Evolutionary conservation across 2,113 vertebrate species (phyloP), one percentile per base, ranked within the genome.

Genomic region (Oplegnathus fasciatus): DNA sequence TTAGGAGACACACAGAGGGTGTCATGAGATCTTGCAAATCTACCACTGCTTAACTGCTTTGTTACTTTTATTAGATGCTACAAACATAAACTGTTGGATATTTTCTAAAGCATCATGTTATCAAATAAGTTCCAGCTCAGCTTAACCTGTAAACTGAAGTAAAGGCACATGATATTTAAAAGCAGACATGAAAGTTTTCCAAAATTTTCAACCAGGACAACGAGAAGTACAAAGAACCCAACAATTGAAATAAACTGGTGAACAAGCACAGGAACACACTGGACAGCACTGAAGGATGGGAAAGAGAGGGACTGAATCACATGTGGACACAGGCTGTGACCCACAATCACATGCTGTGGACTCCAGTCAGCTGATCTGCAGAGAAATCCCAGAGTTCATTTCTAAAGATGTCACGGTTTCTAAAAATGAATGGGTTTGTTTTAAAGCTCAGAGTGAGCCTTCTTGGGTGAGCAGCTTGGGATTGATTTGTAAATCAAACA

Each of bases 401-500:
- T 64, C 24, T 13, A 46, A 77, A 84, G 37, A 82, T 70, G 57
- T 82, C 66, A 62, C 10, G 0, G 14, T 61, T 87, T 50, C 68
- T 71, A 52, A 81, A 69, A 58, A 74, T 66, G 13, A 3, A 81
- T 67, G 48, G 57, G 73, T 55, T 69, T 80, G 61, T 30, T 85
- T 76, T 70, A n/a, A 74, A 72, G 67, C 66, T 78, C 52, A 54
- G 44, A 58, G 26, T 37, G 20, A 81, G 32, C 10, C 28, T 1
- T 66, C 50, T 24, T 69, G 58, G 22, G 44, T 81, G 44, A 75
- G 11, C 70, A 64, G 30, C 55, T 69, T 42, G 78, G 34, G 20
- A 66, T 50, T 80, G 28, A 58, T 80, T 67, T 80, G 30, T 73
- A 78, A 72, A 64, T 73, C 3, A 76, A 84, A 80, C 58, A 64